phyloP scores from a whole-genome alignment of 2,797 vertebrate genomes.

The Luscinia megarhynchos region DNA sequence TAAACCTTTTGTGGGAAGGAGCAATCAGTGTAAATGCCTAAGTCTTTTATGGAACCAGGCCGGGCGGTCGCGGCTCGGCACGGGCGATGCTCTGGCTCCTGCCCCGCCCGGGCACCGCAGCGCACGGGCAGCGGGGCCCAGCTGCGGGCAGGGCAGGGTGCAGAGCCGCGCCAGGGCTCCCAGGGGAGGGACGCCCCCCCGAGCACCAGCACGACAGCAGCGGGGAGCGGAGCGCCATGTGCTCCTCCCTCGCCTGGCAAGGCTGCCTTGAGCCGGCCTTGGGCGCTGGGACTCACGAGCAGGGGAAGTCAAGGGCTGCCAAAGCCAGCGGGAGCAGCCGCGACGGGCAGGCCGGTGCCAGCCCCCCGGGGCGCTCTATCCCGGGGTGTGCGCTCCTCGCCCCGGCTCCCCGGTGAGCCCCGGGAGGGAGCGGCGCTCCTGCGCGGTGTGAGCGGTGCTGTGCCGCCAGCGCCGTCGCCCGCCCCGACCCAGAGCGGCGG shows the following conservation, averaged over 20 bases:
- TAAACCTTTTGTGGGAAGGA: not conserved
- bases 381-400: not conserved
- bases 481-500: not conserved
- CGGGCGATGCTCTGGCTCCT: not conserved
- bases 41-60: accelerated
- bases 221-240: not conserved
- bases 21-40: too few relatives aligned
- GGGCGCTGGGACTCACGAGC: not conserved
- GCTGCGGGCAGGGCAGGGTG: not conserved
- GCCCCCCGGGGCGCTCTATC: too few relatives aligned
- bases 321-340: not conserved
- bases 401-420: not conserved
- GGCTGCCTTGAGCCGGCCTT: not conserved
- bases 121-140: not conserved
- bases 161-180: not conserved
- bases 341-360: not conserved
- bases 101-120: not conserved
- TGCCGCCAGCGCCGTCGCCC: not conserved
- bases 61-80: not conserved
- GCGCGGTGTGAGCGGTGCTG: accelerated
- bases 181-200: not conserved
- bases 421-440: not conserved
- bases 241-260: not conserved
- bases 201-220: not conserved
- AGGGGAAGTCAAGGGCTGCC: not conserved